Conservation (phyloP, 1,140 invertebrate genomes). For the Rhynchophorus ferrugineus region DNA sequence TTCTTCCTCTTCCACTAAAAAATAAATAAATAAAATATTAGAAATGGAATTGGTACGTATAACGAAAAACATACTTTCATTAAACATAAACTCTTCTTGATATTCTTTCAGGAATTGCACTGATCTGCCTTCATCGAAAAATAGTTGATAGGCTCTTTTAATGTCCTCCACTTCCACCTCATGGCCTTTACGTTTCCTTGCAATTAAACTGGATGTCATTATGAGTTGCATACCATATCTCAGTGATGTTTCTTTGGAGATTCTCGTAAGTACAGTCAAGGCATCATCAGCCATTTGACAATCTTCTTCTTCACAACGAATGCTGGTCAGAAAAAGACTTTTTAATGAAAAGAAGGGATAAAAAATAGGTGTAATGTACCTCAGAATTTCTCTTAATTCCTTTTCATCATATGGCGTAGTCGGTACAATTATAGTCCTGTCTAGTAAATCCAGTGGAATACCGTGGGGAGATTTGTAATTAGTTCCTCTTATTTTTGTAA, state of each 20-base stretch:
- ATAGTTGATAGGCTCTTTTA: conserved; percentile 89
- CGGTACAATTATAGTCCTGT: conserved; percentile 91
- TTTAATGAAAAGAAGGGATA: background rate
- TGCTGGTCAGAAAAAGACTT: conserved; percentile 25
- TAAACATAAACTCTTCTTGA: conserved; percentile 93
- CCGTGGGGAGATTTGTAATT: conserved; percentile 92
- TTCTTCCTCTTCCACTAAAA: conserved; percentile 17
- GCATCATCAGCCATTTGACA: conserved; percentile 92
- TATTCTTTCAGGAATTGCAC: conserved; percentile 92
- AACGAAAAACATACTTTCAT: conserved; percentile 45
- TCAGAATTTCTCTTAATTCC: conserved; percentile 86
- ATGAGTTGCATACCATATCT: conserved; percentile 99
- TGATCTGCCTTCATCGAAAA: conserved; percentile 89
- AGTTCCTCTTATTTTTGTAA: conserved; percentile 92
- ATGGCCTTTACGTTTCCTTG: conserved; percentile 70
- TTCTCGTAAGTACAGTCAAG: conserved; percentile 81
- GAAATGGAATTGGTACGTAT: background rate
- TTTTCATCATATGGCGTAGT: conserved; percentile 83
- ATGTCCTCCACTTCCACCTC: conserved; percentile 89
- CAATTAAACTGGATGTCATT: conserved; percentile 86
- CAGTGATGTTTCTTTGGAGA: conserved; percentile 87
- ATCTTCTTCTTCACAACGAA: conserved; percentile 91
- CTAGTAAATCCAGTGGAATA: conserved; percentile 92
- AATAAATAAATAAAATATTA: conserved; percentile 2
- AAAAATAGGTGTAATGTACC: conserved; percentile 42